Base-by-base conservation (phyloP, 2,888 invertebrate genomes). In the Endomychus coccineus region DNA sequence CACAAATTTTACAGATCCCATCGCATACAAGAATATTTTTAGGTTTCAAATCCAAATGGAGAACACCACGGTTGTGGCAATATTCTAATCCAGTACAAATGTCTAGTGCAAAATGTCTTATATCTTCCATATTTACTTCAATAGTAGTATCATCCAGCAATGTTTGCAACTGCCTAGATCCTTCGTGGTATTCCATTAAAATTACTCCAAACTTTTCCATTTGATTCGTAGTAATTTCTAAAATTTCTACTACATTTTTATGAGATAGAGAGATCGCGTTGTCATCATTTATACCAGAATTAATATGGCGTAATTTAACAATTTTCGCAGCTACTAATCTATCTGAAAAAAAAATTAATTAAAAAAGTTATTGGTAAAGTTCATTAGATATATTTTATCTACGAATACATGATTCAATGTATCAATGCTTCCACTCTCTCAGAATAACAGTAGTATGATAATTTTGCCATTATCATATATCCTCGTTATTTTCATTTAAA, bases 21-120 rank as follows among this genome's bases (percentile, higher is more conserved):
- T 47, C 43, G n/a, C 50, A 49, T 11, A 64, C 47, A 37, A 66
- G 42, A 35, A 66, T 46, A 45, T 66, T 66, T 28, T 50, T 54
- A 10, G 65, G 65, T 44, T 66, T 66, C 16, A 66, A 33, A 50
- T 66, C 65, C 44, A 66, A 53, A 50, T 66, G 65, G 9, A 64
- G 37, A 16, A 64, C 40, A 4, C 46, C 40, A 19, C 57, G 55
- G 16, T 45, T 29, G 32, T 66, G 64, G 34, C 62, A 60, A 40
- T 55, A 58, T 14, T 49, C 27, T 31, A 65, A 38, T 2, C 60
- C 65, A 10, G 24, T 37, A 24, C 53, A 51, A 16, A 65, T 53
- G 42, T 61, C 57, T 17, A 45, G 22, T 1, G 54, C 50, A 37
- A 50, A 56, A 34, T 44, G 44, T 6, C 42, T 14, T 16, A 51